Base-by-base conservation (phyloP, 2,113 vertebrate genomes). In the Bujurquina vittata region DNA sequence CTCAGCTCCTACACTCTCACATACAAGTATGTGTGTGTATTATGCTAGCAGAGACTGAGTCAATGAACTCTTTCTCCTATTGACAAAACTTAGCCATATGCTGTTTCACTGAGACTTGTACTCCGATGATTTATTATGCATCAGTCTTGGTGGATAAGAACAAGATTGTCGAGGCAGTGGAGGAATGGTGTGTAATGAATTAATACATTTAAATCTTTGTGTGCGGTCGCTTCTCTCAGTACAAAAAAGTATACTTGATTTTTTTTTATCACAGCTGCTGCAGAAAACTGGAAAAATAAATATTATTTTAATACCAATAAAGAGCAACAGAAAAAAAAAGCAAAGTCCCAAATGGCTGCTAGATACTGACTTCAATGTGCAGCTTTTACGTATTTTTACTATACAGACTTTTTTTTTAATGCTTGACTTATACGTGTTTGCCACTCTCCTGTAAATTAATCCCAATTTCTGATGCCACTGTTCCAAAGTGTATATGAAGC, bases 31-130 rank as follows among this genome's bases (percentile, higher is more conserved):
- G 58, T 84, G 63, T 63, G 33, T 84, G 62, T 77, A 33, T 85
- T 75, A 61, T 69, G 78, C 18, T 52, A 61, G 61, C 79, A 81
- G 72, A 75, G 56, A n/a, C 91, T 88, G 80, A 92, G 93, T 93
- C 86, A 86, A 88, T 80, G 91, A 88, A 91, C 85, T 88, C 49
- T 59, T 91, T 60, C 77, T 90, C 80, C 87, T 87, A 72, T 72
- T 72, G 65, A 72, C 65, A 72, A 52, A 72, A 72, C 26, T 10
- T 0, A 72, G 65, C 43, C 65, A 84, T 77, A 87, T 91, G 88
- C 89, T 29, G 84, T 86, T 76, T 73, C 82, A 33, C 59, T 72
- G 85, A 73, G 59, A 77, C 82, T 87, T 35, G 46, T 78, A 43
- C 84, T 61, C 59, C 46, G 62, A 74, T 90, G 78, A 88, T 91